phyloP scores from a whole-genome alignment of 2,888 invertebrate genomes.

The Gari tellinella region DNA sequence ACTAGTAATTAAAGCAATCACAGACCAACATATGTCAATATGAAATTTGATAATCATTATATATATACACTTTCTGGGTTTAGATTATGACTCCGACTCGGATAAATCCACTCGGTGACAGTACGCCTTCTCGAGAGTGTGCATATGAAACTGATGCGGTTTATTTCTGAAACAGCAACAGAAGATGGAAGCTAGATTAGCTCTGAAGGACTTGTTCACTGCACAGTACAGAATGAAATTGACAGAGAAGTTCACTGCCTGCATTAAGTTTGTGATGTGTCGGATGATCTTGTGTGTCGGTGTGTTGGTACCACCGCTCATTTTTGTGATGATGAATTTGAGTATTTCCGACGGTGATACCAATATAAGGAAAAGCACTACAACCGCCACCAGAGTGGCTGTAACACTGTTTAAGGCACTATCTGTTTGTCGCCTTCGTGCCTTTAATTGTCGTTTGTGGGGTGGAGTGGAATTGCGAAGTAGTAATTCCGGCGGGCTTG shows the following conservation, averaged over 20 bases:
- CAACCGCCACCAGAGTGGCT: constrained; percentile 80
- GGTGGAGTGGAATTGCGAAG: constrained; percentile 26
- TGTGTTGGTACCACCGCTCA: constrained; percentile 40
- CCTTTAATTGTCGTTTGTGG: constrained; percentile 49
- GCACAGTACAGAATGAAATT: constrained; percentile 97
- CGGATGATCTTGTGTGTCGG: constrained; percentile 56
- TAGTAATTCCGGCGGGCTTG: constrained; percentile 32
- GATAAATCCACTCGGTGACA: constrained; percentile 55
- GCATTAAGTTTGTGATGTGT: constrained; percentile 79
- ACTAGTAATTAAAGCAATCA: too few species aligned
- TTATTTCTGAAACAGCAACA: constrained; percentile 62
- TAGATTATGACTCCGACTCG: constrained; percentile 51
- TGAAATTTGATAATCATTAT: too few species aligned
- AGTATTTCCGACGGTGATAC: constrained; percentile 82
- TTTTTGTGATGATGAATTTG: constrained; percentile 73
- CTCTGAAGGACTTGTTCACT: constrained; percentile 96
- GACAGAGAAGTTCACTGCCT: constrained; percentile 84
- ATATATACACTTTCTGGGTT: background rate
- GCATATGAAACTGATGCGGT: constrained; percentile 27
- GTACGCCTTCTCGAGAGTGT: constrained; percentile 51
- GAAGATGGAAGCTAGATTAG: constrained; percentile 77
- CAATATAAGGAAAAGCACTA: constrained; percentile 80
- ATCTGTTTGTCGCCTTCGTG: constrained; percentile 66
- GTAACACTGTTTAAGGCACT: constrained; percentile 80
- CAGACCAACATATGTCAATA: too few species aligned